phyloP scores from a whole-genome alignment of 2,888 invertebrate species.

The Crematogaster levior region DNA sequence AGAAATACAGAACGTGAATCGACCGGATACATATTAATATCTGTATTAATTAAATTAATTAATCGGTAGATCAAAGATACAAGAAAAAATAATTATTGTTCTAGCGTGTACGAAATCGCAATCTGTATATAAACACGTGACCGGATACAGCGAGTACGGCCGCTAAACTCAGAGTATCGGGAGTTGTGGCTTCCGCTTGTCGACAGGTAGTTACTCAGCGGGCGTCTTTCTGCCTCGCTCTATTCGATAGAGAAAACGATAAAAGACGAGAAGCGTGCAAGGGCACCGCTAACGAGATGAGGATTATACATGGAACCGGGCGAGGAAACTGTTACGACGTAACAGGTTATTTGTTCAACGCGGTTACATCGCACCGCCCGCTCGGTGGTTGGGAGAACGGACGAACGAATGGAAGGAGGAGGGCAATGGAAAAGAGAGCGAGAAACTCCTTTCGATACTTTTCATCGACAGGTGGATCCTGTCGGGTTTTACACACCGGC shows the following conservation, averaged over 20 bases:
- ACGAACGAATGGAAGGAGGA: neutral
- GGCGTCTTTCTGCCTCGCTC: neutral
- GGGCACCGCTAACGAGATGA: conserved; percentile 71
- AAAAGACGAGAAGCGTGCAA: conserved; percentile 10
- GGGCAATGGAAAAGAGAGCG: neutral
- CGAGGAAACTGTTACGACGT: conserved; percentile 54
- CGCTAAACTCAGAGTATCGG: neutral
- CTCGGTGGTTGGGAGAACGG: conserved; percentile 33
- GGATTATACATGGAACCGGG: conserved; percentile 59
- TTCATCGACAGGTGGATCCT: conserved; percentile 75
- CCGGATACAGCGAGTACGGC: neutral
- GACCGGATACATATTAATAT: conserved; percentile 42
- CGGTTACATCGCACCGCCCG: conserved; percentile 37
- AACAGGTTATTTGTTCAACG: conserved; percentile 74
- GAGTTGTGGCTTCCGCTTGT: conserved; percentile 5
- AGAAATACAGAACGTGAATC: conserved; percentile 9
- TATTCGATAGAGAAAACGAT: neutral
- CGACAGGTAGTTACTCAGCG: conserved; percentile 17
- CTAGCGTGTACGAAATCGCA: conserved; percentile 18
- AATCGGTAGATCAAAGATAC: conserved; percentile 9
- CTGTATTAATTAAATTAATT: conserved; percentile 28
- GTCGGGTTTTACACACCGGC: conserved; percentile 54
- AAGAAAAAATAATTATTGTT: conserved; percentile 29
- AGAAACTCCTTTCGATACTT: conserved; percentile 55
- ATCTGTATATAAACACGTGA: neutral